Evolutionary conservation across 2,113 vertebrate species (phyloP), one percentile per base, ranked within the genome.

Genomic region (Hemibagrus wyckioides): DNA sequence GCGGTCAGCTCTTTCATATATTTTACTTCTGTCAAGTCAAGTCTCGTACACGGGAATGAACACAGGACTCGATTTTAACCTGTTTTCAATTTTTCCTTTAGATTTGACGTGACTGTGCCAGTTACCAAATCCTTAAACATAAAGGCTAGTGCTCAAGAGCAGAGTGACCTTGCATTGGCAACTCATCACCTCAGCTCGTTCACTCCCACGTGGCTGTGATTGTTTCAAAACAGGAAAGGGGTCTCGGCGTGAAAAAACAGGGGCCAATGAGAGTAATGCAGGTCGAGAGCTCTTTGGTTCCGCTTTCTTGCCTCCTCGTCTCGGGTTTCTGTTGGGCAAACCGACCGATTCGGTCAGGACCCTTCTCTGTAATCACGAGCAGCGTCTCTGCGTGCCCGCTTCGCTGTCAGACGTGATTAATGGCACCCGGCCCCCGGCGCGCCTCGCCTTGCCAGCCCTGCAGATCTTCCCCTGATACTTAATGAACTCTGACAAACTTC

Each of bases 401-500:
- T 94, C 93, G 94, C 92, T 95, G 95, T 95, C 95, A 95, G 93
- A 94, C 93, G 94, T 96, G 95, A 96, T 96, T 95, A 96, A 95
- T 96, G 95, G 93, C 92, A 92, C 92, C 89, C 89, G 93, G 94
- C 93, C 93, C 92, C 93, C 93, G 85, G 93, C 91, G 88, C 91
- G 92, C 93, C 94, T 94, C 93, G 92, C 91, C 82, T 94, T 95
- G 95, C 95, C 95, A 96, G 94, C 94, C 94, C 93, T 91, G 95
- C 94, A 94, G 92, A 95, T 95, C 94, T 96, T 96, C 95, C 96
- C 95, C 94, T 94, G 95, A 95, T 95, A 95, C 93, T 95, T 96
- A 96, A 96, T 95, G 95, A 95, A 95, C 94, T 95, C 94, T 95
- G 95, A 96, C 95, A 95, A 95, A 94, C 93, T 95, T 94, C 94